phyloP scores from a whole-genome alignment of 1,140 invertebrate species.

The Heliconius eleuchia region DNA sequence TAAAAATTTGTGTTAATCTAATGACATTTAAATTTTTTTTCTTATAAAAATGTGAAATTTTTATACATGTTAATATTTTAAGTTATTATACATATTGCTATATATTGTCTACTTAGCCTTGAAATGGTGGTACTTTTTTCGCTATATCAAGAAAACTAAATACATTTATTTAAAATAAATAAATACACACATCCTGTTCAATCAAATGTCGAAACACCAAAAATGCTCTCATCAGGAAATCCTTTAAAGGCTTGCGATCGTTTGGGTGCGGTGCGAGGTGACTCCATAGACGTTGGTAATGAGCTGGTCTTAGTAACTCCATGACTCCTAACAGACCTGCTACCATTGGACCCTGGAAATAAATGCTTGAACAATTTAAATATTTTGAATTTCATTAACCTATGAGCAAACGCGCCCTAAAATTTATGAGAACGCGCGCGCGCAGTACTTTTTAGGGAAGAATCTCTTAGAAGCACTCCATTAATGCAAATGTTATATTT shows the following conservation, averaged over 20 bases:
- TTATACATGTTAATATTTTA: background rate
- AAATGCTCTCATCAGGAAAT: slow-evolving; percentile 94
- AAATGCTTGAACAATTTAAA: background rate
- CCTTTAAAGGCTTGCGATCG: slow-evolving; percentile 89
- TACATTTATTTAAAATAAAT: background rate
- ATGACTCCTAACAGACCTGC: slow-evolving; percentile 92
- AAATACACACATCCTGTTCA: slow-evolving; percentile 83
- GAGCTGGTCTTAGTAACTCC: slow-evolving; percentile 92
- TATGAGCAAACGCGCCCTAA: too few species aligned
- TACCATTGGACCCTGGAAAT: slow-evolving; percentile 88
- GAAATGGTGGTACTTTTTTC: too few species aligned
- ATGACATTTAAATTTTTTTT: too few species aligned
- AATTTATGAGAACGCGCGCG: too few species aligned
- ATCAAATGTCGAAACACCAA: slow-evolving; percentile 93
- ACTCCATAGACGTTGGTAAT: slow-evolving; percentile 94
- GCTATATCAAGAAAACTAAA: too few species aligned
- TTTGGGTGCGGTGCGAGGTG: slow-evolving; percentile 90
- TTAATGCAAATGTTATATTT: too few species aligned
- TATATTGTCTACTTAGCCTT: too few species aligned
- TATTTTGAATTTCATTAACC: too few species aligned
- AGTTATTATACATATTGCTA: background rate
- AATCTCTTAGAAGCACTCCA: too few species aligned
- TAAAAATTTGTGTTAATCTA: too few species aligned
- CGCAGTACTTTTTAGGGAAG: too few species aligned
- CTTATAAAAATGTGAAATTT: too few species aligned